phyloP scores from a whole-genome alignment of 1,140 invertebrate species.

The Hyposmocoma kahamanoa region DNA sequence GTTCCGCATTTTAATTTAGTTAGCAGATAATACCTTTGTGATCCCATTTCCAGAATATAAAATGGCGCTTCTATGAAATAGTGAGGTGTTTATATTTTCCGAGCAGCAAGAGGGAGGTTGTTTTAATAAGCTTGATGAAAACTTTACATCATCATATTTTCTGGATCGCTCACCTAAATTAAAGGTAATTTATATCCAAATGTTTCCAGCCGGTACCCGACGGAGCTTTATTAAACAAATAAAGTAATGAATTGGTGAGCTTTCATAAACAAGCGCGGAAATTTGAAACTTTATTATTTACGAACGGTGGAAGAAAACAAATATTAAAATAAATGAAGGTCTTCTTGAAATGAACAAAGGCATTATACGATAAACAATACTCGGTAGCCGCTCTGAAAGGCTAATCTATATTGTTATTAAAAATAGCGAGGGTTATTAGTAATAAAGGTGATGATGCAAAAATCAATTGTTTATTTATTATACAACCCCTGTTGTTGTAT shows the following conservation, averaged over 20 bases:
- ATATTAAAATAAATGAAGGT: neutral
- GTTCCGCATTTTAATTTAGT: too few species aligned
- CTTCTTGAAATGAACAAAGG: slow-evolving; percentile 1
- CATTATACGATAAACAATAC: neutral
- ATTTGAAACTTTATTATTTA: slow-evolving; percentile 55
- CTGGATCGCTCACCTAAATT: slow-evolving; percentile 62
- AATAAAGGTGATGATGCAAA: too few species aligned
- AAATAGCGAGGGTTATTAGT: neutral
- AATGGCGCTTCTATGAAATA: too few species aligned
- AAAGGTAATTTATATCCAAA: slow-evolving; percentile 65
- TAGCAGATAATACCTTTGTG: too few species aligned
- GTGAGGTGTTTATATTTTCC: too few species aligned
- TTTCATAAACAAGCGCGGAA: slow-evolving; percentile 47
- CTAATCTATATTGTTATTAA: neutral
- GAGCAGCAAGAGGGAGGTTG: too few species aligned
- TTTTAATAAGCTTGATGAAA: slow-evolving; percentile 58
- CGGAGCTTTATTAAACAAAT: slow-evolving; percentile 62
- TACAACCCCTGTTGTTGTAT: too few species aligned
- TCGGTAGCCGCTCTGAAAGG: neutral
- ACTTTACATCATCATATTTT: slow-evolving; percentile 67
- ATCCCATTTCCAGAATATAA: too few species aligned
- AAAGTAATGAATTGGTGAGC: slow-evolving; percentile 57
- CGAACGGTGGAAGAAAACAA: slow-evolving; percentile 20
- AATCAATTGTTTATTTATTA: neutral
- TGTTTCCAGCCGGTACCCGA: slow-evolving; percentile 46